Evolutionary conservation across 35 echinoderm and acorn worm genomes (phyloP).

Genomic region (Ophiothrix spiculata): DNA sequence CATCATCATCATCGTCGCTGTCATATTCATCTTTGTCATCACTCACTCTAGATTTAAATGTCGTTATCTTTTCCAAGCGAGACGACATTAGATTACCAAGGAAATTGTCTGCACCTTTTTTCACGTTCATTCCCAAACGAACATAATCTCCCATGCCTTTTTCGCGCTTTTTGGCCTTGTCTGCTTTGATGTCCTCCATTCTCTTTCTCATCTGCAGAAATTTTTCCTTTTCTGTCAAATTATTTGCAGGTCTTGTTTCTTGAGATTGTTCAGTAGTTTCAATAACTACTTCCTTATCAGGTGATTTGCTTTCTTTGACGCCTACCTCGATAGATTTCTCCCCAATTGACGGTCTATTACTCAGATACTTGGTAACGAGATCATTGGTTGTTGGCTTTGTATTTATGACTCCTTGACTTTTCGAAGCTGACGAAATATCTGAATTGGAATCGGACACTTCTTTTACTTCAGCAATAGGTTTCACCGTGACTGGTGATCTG

Average conservation of each 20-base stretch:
- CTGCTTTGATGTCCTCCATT: constrained; percentile 30
- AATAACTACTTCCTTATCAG: background rate
- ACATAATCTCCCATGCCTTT: background rate
- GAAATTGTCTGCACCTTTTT: constrained; percentile 6
- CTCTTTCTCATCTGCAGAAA: constrained; percentile 31
- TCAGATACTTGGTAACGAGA: background rate
- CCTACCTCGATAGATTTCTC: background rate
- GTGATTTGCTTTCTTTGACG: background rate
- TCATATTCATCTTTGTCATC: constrained; percentile 14
- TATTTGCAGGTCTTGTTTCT: background rate
- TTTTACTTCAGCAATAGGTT: background rate
- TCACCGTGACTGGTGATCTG: background rate
- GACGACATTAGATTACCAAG: constrained; percentile 30
- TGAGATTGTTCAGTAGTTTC: background rate
- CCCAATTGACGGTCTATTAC: background rate
- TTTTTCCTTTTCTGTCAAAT: constrained; percentile 35
- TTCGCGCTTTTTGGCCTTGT: constrained; percentile 10
- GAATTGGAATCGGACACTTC: no score
- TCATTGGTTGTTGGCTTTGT: no score
- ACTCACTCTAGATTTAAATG: constrained; percentile 15
- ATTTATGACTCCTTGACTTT: no score
- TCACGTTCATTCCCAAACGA: background rate
- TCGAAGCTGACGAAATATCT: no score
- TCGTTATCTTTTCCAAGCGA: constrained; percentile 25
- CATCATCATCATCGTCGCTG: background rate